These are phyloP conservation scores for Lagodon rhomboides DNA, from an alignment of 2,797 vertebrate species.

Conservation along the genomic window DNA sequence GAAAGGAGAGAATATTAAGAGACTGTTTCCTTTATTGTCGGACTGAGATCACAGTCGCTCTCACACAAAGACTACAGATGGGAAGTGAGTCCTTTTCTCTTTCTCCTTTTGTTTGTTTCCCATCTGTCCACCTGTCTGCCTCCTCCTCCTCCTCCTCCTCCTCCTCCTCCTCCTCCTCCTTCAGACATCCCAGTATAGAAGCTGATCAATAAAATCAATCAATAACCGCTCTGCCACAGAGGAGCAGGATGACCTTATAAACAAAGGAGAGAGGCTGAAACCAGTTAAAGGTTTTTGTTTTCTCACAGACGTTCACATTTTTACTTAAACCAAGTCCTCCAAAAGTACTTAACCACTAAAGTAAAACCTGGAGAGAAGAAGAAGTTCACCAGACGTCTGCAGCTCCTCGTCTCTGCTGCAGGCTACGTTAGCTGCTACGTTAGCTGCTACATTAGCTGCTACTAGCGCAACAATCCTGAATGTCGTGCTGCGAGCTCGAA, in stretches of 20 bases:
- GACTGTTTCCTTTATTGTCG: neutral
- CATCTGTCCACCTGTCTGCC: conserved; percentile 54
- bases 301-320: neutral
- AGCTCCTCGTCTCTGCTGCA: too few relatives aligned
- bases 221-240: conserved; percentile 5
- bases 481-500: too few relatives aligned
- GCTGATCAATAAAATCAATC: conserved; percentile 64
- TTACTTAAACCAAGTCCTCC: neutral
- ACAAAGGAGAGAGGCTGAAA: neutral
- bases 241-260: neutral
- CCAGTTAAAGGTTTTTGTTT: conserved; percentile 1
- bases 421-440: too few relatives aligned
- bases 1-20: neutral
- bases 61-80: conserved; percentile 30
- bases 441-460: too few relatives aligned
- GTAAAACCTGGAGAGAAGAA: too few relatives aligned
- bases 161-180: conserved; percentile 14
- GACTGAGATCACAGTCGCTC: neutral
- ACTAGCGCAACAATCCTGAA: too few relatives aligned
- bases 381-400: too few relatives aligned
- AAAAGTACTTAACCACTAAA: neutral
- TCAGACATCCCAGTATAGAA: conserved; percentile 24
- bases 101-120: conserved; percentile 28
- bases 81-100: conserved; percentile 20
- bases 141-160: conserved; percentile 23